phyloP scores from a whole-genome alignment of 2,888 invertebrate species.

The Hipparchia semele region DNA sequence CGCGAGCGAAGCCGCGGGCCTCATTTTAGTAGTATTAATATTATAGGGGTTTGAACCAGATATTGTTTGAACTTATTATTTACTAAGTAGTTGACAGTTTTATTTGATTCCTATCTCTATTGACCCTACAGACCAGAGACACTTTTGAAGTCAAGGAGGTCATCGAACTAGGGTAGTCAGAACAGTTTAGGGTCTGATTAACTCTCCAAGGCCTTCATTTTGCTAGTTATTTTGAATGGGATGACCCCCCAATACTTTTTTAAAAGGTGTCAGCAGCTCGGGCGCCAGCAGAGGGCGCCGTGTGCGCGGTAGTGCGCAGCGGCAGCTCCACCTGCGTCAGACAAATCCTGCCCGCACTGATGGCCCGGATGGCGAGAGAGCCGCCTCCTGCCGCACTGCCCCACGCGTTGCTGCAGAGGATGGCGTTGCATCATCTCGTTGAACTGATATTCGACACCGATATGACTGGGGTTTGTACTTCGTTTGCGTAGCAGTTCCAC shows the following conservation, averaged over 20 bases:
- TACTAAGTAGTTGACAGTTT: no score
- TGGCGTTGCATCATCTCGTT: conserved; percentile 70
- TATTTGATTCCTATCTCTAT: no score
- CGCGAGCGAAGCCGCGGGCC: no score
- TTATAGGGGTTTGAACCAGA: no score
- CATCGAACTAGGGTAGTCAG: no score
- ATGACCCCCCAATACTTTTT: neutral
- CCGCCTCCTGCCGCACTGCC: conserved; percentile 78
- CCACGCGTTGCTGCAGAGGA: conserved; percentile 69
- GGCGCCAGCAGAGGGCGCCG: conserved; percentile 75
- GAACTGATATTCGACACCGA: conserved; percentile 71
- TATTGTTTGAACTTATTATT: no score
- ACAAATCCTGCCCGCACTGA: conserved; percentile 67
- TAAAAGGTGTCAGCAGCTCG: conserved; percentile 67
- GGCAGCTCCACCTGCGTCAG: conserved; percentile 66
- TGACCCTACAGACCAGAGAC: no score
- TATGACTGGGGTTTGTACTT: conserved; percentile 60
- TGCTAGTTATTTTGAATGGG: neutral
- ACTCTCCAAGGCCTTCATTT: no score
- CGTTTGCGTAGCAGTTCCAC: neutral
- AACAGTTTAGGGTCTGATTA: no score
- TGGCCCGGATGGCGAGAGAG: conserved; percentile 76
- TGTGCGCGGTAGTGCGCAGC: conserved; percentile 71
- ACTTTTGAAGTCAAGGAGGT: no score
- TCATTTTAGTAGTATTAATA: no score